Conservation (phyloP, 1,140 invertebrate species). For the Choristoneura fumiferana region DNA sequence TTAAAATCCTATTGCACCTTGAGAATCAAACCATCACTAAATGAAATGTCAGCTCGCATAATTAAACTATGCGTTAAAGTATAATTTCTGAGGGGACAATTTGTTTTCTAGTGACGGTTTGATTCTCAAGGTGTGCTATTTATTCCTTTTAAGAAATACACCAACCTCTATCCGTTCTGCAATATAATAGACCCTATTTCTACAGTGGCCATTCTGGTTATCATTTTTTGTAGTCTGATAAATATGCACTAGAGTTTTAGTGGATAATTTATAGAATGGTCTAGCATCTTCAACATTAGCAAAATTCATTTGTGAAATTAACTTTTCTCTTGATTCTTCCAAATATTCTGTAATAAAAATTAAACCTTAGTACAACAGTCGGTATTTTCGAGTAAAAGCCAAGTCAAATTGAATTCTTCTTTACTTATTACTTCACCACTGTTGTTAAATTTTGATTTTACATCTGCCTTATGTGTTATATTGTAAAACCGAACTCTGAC, state of each 20-base stretch:
- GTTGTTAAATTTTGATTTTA: background rate
- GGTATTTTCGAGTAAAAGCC: background rate
- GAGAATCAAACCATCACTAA: no score
- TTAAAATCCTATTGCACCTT: no score
- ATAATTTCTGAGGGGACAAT: no score
- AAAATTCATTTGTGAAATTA: constrained; percentile 61
- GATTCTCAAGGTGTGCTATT: no score
- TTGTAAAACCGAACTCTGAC: background rate
- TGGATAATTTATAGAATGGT: constrained; percentile 60
- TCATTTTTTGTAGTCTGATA: constrained; percentile 56
- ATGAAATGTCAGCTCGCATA: no score
- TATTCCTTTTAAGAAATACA: no score
- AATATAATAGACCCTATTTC: constrained; percentile 73
- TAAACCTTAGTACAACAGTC: no score
- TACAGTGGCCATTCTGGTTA: constrained; percentile 45
- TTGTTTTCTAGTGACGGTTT: no score
- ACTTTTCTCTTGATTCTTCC: constrained; percentile 36
- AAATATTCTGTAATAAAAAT: constrained; percentile 35
- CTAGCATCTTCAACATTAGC: constrained; percentile 50
- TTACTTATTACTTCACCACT: background rate
- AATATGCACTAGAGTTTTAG: constrained; percentile 53
- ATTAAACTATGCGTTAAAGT: no score
- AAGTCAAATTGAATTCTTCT: background rate
- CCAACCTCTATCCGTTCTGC: constrained; percentile 56
- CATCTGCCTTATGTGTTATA: background rate